Evolutionary conservation across 1,140 invertebrate species (phyloP).

Genomic region (Eurytemora carolleeae): DNA sequence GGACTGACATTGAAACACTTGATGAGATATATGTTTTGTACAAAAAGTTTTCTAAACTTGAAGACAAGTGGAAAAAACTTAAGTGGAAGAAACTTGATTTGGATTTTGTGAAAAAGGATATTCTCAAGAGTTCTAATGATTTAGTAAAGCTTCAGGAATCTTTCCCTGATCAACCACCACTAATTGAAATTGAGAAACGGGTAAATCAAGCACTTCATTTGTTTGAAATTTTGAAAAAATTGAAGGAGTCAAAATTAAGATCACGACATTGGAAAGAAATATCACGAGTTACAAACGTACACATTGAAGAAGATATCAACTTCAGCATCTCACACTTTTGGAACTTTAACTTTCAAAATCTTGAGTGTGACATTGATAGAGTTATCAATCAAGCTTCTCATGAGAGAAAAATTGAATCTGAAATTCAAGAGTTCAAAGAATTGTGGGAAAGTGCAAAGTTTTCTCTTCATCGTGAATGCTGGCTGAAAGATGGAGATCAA

Average conservation of each 20-base stretch:
- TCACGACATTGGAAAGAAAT: not conserved
- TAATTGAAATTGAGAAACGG: not conserved
- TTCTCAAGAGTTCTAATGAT: not conserved
- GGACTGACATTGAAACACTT: not conserved
- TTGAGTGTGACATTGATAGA: not conserved
- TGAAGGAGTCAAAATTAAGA: not conserved
- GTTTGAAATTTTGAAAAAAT: not conserved
- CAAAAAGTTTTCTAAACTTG: not conserved
- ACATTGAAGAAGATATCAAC: not conserved
- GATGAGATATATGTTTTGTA: not conserved
- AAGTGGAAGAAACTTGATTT: not conserved
- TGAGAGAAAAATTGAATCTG: not conserved
- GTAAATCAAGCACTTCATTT: not conserved
- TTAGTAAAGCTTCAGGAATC: not conserved
- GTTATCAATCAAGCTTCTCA: not conserved
- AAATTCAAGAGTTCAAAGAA: not conserved
- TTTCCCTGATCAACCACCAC: not conserved
- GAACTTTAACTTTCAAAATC: not conserved
- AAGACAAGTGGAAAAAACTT: not conserved
- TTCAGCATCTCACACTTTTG: slow-evolving; percentile 1
- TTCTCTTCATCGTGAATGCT: not conserved
- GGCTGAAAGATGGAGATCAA: not conserved
- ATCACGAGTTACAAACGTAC: not conserved
- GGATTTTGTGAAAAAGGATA: not conserved
- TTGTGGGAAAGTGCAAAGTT: not conserved